A percentile compares a stretch with the other conserved stretches of the same genome.
These are phyloP conservation scores for Gymnoscopelus braueri DNA, from an alignment of 2,797 vertebrate genomes.

Conservation along the genomic window DNA sequence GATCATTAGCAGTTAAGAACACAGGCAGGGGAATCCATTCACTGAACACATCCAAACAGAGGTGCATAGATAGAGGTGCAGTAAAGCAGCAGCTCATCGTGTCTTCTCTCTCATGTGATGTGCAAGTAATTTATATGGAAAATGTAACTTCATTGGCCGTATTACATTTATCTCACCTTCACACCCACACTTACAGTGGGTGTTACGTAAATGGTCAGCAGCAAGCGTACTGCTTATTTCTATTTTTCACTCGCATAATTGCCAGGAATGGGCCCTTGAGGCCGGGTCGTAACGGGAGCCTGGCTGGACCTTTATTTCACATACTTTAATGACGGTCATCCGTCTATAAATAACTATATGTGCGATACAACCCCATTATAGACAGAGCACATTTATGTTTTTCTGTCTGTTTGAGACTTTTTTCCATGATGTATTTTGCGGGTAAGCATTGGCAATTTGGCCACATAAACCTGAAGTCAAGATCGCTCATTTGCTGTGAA, in stretches of 20 bases:
- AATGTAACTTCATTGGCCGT: background rate
- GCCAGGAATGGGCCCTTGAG: background rate
- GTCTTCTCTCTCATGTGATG: constrained; percentile 23
- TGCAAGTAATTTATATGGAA: constrained; percentile 1
- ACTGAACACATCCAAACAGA: constrained; percentile 17
- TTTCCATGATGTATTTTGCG: too few species aligned
- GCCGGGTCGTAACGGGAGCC: constrained; percentile 11
- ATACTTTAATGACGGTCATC: background rate
- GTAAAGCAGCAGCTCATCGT: background rate
- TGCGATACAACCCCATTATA: too few species aligned
- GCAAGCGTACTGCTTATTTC: constrained; percentile 21
- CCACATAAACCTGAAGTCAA: too few species aligned
- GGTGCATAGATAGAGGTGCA: background rate
- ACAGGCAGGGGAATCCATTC: constrained; percentile 44
- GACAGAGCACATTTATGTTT: too few species aligned
- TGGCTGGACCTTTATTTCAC: constrained; percentile 4
- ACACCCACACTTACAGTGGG: background rate
- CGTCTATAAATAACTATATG: too few species aligned
- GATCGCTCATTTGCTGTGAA: too few species aligned
- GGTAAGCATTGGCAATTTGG: too few species aligned
- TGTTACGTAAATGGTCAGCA: constrained; percentile 19
- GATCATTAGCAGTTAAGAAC: constrained; percentile 68
- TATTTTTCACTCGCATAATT: constrained; percentile 33
- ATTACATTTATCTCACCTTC: constrained; percentile 16
- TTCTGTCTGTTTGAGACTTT: too few species aligned